Conservation (phyloP, 2,113 vertebrate species). For the Sus scrofa region T2T-Sscrofa CM000824.6:99785501-99786000, state of each 20-base stretch:
- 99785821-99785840: background rate
- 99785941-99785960: background rate
- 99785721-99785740: background rate
- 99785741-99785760: background rate
- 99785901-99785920: background rate
- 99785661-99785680: background rate
- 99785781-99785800: background rate
- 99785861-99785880: background rate
- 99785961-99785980: background rate
- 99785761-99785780: background rate
- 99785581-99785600: too few relatives aligned
- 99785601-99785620: background rate
- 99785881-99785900: background rate
- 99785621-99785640: background rate
- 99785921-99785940: background rate
- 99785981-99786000: background rate
- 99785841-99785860: background rate
- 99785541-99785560: background rate
- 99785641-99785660: background rate
- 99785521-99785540: background rate
- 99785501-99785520: background rate
- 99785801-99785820: background rate
- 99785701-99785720: background rate
- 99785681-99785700: background rate
- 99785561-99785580: background rate